Evolutionary conservation across 2,113 vertebrate genomes (phyloP), one percentile per base, ranked within the genome.

Genomic region (Grallaria varia): DNA sequence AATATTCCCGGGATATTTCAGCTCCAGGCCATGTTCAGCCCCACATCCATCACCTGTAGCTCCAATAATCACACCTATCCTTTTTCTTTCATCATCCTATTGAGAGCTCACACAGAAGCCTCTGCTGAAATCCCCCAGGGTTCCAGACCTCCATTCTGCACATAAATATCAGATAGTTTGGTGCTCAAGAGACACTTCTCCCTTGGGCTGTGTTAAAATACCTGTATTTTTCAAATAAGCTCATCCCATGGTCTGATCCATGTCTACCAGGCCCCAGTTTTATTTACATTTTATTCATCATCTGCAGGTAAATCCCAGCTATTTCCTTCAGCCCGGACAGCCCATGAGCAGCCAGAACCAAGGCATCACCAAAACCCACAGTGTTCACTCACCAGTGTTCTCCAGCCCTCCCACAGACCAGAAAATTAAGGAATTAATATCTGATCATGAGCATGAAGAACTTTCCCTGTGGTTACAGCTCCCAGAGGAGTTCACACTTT

Each of bases 151-250:
- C 14, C 52, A 17, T 6, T 84, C 31, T 22, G 71, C 31, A 9
- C 0, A 0, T 6, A 28, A n/a, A 16, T 0, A 1, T 0, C 37
- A 50, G 49, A 2, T 6, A 7, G 10, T 58, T 5, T 16, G 69
- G 59, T 84, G 76, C 20, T 49, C 27, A 60, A 31, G 18, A 33
- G 33, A 6, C 30, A 22, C 15, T 39, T 58, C 31, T 66, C n/a
- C 47, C 2, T 25, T 30, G 30, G 21, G 12, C 9, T 28, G 30
- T 31, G 33, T 33, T 50, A 16, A 53, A 87, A 71, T 6, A 39
- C 1, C 6, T 11, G 0, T 6, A 3, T 86, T 71, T 64, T 42
- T 37, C 68, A 73, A 11, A 42, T 10, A 3, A 40, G 15, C 4
- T 68, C 6, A 22, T 39, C 28, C 56, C 44, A 33, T 30, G 30